Conservation (phyloP, 2,888 invertebrate species). For the Linnaemya tessellans region DNA sequence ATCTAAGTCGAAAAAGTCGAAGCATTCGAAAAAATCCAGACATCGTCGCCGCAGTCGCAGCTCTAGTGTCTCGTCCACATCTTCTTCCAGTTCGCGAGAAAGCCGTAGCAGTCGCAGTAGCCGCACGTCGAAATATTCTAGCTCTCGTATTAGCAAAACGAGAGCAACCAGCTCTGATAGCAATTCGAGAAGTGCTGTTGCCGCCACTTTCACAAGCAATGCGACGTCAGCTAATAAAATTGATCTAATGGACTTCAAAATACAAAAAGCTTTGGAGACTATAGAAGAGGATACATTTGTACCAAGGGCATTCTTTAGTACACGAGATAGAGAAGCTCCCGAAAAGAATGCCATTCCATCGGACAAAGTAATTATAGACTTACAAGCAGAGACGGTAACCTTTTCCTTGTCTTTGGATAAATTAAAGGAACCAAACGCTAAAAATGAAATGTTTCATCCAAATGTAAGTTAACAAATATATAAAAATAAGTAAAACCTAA, state of each 20-base stretch:
- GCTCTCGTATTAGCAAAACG: constrained; percentile 75
- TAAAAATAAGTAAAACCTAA: not conserved
- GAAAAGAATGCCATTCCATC: constrained; percentile 77
- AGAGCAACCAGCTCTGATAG: constrained; percentile 77
- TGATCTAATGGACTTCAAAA: constrained; percentile 77
- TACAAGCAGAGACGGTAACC: constrained; percentile 88
- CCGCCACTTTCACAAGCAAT: constrained; percentile 36
- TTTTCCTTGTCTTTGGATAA: constrained; percentile 83
- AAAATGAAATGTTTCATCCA: constrained; percentile 86
- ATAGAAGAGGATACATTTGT: constrained; percentile 89
- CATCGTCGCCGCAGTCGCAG: constrained; percentile 78
- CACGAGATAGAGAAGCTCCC: constrained; percentile 86
- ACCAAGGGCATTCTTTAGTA: constrained; percentile 85
- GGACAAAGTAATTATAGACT: constrained; percentile 87
- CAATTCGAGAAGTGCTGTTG: constrained; percentile 71
- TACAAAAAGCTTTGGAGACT: constrained; percentile 86
- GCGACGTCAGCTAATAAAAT: constrained; percentile 73
- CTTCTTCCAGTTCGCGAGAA: constrained; percentile 73
- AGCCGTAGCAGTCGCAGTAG: constrained; percentile 74
- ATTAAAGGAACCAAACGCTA: constrained; percentile 82
- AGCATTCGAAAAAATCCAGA: constrained; percentile 79
- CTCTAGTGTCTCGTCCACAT: constrained; percentile 77
- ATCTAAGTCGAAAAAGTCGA: constrained; percentile 78
- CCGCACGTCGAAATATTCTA: constrained; percentile 76
- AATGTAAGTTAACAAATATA: constrained; percentile 85